Conservation (phyloP, 2,888 invertebrate genomes). For the Cheilosia scutellata region DNA sequence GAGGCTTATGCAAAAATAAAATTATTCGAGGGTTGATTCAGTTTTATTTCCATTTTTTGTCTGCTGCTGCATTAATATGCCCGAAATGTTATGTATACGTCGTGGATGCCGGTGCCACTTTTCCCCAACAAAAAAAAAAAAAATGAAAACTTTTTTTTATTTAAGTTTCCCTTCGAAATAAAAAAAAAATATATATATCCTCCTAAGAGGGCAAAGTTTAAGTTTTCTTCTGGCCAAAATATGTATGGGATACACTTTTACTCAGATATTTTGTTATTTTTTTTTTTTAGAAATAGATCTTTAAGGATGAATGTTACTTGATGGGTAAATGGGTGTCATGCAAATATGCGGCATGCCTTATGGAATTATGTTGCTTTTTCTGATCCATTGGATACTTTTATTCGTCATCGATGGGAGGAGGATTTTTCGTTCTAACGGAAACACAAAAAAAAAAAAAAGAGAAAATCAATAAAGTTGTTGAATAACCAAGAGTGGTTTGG, state of each 20-base stretch:
- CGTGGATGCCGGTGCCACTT: conserved; percentile 38
- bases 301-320: conserved; percentile 36
- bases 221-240: conserved; percentile 55
- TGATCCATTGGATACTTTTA: conserved; percentile 62
- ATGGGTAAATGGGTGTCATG: conserved; percentile 59
- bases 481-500: conserved; percentile 60
- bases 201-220: conserved; percentile 63
- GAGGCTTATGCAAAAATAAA: conserved; percentile 25
- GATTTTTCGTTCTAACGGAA: neutral
- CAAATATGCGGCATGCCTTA: conserved; percentile 71
- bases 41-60: conserved; percentile 55
- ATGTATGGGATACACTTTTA: conserved; percentile 38
- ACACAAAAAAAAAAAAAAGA: conserved; percentile 13
- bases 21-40: conserved; percentile 62
- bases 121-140: conserved; percentile 32
- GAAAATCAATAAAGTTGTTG: conserved; percentile 73
- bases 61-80: conserved; percentile 72
- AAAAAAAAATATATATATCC: conserved; percentile 14
- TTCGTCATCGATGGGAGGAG: neutral
- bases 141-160: conserved; percentile 38
- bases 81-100: conserved; percentile 42
- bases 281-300: conserved; percentile 44
- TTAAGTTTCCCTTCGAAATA: conserved; percentile 22
- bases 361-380: conserved; percentile 69
- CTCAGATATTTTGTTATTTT: conserved; percentile 10